These are phyloP conservation scores for Melanotaenia boesemani DNA, from an alignment of 2,797 vertebrate species.

Conservation along the genomic window DNA sequence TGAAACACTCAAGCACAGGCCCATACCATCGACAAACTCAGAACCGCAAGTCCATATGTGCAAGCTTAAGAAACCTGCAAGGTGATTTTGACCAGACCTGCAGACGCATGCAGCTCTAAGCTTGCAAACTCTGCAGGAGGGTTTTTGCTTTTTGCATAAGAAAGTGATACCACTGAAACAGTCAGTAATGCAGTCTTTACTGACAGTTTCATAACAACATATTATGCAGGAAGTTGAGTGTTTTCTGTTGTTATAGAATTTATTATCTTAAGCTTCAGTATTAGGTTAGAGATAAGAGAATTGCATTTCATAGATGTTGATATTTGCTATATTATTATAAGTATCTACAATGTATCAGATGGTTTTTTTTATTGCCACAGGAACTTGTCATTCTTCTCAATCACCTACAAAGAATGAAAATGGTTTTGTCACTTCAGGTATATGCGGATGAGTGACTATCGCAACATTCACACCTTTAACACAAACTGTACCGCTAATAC, in stretches of 20 bases:
- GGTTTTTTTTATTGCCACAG: slow-evolving; percentile 1
- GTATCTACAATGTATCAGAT: neutral
- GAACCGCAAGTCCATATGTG: slow-evolving; percentile 41
- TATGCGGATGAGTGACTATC: neutral
- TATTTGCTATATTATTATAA: neutral
- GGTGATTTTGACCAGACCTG: slow-evolving; percentile 18
- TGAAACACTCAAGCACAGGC: neutral
- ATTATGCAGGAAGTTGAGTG: neutral
- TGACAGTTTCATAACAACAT: slow-evolving; percentile 13
- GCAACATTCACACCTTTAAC: neutral
- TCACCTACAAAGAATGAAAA: slow-evolving; percentile 4
- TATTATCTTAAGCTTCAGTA: slow-evolving; percentile 3
- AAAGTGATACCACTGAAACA: slow-evolving; percentile 36
- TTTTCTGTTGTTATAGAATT: slow-evolving; percentile 8
- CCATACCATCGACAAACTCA: neutral
- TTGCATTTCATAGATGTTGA: slow-evolving; percentile 2
- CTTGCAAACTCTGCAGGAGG: slow-evolving; percentile 13
- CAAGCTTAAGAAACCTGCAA: slow-evolving; percentile 4
- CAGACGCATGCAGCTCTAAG: slow-evolving; percentile 10
- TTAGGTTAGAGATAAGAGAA: neutral
- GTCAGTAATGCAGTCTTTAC: neutral
- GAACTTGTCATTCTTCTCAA: slow-evolving; percentile 7
- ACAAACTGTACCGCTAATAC: neutral
- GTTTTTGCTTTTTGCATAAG: neutral
- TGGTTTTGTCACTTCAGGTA: neutral